Percentiles rank a stretch among this genome's conserved stretches.
phyloP scores from a whole-genome alignment of 2,113 vertebrate genomes.

The Recurvirostra avosetta region DNA sequence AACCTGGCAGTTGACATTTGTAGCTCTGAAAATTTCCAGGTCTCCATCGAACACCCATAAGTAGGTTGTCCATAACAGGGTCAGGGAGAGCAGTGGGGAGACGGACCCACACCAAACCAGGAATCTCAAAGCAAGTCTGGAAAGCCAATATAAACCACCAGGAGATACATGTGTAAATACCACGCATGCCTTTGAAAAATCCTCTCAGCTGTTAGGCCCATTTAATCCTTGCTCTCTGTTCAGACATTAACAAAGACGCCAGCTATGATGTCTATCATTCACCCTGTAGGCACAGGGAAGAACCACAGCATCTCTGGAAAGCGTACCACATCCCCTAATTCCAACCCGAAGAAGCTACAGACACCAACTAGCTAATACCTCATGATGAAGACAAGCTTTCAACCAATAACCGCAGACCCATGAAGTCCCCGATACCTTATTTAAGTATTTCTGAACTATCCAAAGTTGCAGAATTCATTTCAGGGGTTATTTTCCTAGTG shows the following conservation, averaged over 20 bases:
- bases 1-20: not conserved
- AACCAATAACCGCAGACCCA: not conserved
- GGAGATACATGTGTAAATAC: not conserved
- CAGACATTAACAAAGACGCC: not conserved
- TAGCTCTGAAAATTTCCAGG: not conserved
- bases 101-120: not conserved
- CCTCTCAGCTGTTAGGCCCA: conserved; percentile 16
- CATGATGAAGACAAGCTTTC: not conserved
- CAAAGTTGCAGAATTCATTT: not conserved
- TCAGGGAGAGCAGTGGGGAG: not conserved
- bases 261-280: not conserved
- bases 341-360: not conserved
- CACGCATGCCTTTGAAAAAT: conserved; percentile 16
- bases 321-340: not conserved
- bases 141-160: not conserved
- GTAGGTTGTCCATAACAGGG: not conserved
- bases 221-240: not conserved
- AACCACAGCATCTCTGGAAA: not conserved
- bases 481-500: not conserved
- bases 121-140: not conserved
- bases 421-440: not conserved
- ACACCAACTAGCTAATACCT: not conserved
- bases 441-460: not conserved
- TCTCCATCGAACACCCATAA: not conserved
- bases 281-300: not conserved